Evolutionary conservation across 2,113 vertebrate genomes (phyloP).

Genomic region (Heloderma charlesbogerti): DNA sequence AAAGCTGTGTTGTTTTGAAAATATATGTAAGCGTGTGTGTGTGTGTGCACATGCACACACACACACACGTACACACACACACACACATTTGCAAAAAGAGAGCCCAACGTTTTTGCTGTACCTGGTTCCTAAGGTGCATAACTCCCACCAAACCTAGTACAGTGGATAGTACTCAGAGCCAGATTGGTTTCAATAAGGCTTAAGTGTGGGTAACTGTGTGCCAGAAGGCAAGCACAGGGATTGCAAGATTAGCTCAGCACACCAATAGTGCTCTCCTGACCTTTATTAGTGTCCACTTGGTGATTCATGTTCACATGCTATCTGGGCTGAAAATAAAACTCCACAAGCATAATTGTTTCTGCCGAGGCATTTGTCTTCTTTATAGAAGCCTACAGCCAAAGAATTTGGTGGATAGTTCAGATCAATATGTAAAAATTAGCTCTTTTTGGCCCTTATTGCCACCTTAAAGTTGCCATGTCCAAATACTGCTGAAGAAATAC

Average conservation of each 20-base stretch:
- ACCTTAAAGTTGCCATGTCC: not conserved
- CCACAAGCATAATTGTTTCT: not conserved
- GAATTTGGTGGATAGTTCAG: not conserved
- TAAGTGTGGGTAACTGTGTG: not conserved
- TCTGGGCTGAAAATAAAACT: constrained; percentile 32
- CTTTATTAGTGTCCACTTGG: constrained; percentile 1
- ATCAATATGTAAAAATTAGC: not conserved
- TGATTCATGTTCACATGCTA: constrained; percentile 34
- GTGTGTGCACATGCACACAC: too few relatives aligned
- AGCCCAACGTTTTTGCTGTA: not conserved
- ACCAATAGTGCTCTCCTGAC: not conserved
- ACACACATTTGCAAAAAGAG: not conserved
- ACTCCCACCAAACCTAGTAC: not conserved
- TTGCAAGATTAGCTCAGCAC: not conserved
- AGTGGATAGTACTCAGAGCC: too few relatives aligned
- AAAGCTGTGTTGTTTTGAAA: not conserved
- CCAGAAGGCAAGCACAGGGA: not conserved
- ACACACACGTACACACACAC: too few relatives aligned
- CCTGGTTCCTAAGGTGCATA: not conserved
- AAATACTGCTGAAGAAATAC: not conserved
- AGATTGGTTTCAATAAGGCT: not conserved
- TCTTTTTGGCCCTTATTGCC: not conserved
- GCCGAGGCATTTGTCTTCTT: not conserved
- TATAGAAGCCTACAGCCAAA: not conserved
- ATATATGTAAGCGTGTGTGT: too few relatives aligned